Conservation (phyloP, 2,113 vertebrate species). For the Phoxinus phoxinus region DNA sequence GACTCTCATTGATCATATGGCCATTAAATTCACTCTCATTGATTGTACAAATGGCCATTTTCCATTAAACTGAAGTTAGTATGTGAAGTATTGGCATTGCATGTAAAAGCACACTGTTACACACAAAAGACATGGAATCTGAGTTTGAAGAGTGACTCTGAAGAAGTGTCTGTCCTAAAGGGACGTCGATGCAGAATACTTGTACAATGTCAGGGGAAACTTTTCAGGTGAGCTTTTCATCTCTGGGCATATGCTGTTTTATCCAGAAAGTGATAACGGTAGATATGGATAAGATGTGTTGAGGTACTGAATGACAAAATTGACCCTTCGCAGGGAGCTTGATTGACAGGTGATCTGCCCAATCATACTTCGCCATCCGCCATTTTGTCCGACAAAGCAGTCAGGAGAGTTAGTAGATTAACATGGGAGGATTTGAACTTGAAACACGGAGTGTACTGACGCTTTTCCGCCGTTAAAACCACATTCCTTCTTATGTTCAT, state of each 20-base stretch:
- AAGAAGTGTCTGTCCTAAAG: not conserved
- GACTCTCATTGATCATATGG: not conserved
- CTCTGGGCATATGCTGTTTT: conserved; percentile 3
- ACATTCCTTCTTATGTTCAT: too few species aligned
- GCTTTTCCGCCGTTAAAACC: too few species aligned
- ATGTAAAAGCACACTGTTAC: not conserved
- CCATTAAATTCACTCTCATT: not conserved
- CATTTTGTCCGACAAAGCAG: too few species aligned
- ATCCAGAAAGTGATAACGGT: not conserved
- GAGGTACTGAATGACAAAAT: not conserved
- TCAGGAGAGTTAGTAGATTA: too few species aligned
- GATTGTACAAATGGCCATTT: not conserved
- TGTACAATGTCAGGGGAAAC: not conserved
- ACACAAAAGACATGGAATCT: not conserved
- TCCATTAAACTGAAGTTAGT: not conserved
- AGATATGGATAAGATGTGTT: not conserved
- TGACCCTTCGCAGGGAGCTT: too few species aligned
- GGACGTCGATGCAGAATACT: not conserved
- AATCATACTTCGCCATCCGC: too few species aligned
- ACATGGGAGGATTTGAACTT: too few species aligned
- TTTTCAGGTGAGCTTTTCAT: not conserved
- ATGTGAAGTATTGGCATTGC: not conserved
- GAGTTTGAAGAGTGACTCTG: conserved; percentile 13
- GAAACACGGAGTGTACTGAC: too few species aligned
- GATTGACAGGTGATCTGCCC: too few species aligned